phyloP scores from a whole-genome alignment of 2,888 invertebrate species.

The Eremobia ochroleuca region DNA sequence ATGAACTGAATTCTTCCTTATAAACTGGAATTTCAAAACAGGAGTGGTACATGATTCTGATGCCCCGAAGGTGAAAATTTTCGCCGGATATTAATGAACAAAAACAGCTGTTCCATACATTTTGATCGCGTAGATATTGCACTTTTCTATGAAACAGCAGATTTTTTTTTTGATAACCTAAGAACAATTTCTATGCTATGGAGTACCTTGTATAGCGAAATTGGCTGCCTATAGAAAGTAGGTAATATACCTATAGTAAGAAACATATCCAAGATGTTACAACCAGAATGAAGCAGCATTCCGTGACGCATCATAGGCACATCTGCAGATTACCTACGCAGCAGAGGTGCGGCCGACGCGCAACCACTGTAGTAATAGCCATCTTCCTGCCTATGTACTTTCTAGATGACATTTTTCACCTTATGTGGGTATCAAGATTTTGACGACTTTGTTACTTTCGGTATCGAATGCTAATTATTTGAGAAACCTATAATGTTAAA shows the following conservation, averaged over 20 bases:
- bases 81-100: no score
- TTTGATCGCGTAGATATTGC: no score
- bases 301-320: slow-evolving; percentile 11
- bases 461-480: slow-evolving; percentile 7
- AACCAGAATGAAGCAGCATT: neutral
- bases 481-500: neutral
- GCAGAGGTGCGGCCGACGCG: slow-evolving; percentile 30
- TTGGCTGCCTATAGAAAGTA: no score
- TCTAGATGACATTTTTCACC: neutral
- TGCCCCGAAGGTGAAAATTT: no score
- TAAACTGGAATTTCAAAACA: neutral
- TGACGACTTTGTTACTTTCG: neutral
- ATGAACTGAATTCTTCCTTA: no score
- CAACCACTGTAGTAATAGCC: slow-evolving; percentile 46
- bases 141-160: no score
- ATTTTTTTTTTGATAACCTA: no score
- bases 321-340: slow-evolving; percentile 35
- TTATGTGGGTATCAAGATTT: neutral
- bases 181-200: no score
- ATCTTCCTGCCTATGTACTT: slow-evolving; percentile 44
- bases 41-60: neutral
- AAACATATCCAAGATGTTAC: neutral
- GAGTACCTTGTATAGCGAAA: no score
- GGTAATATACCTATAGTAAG: no score
- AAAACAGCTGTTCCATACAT: no score